Base-by-base conservation (phyloP, 2,797 vertebrate genomes). In the Gadopsis marmoratus region DNA sequence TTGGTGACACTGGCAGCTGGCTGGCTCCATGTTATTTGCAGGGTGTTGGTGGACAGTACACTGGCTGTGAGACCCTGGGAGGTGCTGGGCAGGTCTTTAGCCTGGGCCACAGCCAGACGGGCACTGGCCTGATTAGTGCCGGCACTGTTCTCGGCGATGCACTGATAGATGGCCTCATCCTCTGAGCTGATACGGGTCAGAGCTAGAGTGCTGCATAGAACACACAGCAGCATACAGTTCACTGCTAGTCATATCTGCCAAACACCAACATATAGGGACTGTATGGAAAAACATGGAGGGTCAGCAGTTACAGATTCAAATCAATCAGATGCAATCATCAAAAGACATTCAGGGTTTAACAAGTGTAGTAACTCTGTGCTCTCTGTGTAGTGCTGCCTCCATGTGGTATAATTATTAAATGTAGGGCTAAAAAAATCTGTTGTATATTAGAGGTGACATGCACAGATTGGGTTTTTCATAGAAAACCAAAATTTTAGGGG, bases 51-150 rank as follows among this genome's bases (percentile, higher is more conserved):
- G 69, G 95, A 95, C 21, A 95, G 67, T 2, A 76, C 79, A 0
- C n/a, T 79, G 8, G 89, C 94, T 0, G 0, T 35, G 68, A 96
- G 91, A 7, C 91, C 92, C 64, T 4, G 87, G 64, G 66, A 92
- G 79, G 82, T 89, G 11, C 47, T 90, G 14, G 74, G 86, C 8
- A 93, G 85, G 64, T 93, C 91, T 68, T 90, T 88, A 3, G 88
- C 82, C 5, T 91, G 87, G 7, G 87, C 89, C 47, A 96, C 92
- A 0, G 95, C 96, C 53, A 96, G 90, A 0, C 87, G 86, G 51
- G 94, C 95, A 0, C 96, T 96, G 85, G 96, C 96, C 92, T 96
- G 95, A 86, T 93, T 96, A 65, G 95, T 95, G 12, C 95, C 96
- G 0, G 91, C 92, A 0, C 91, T 95, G 91, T 96, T 96, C 89